These are phyloP conservation scores for Zaprionus tsacasi DNA, from an alignment of 1,140 invertebrate species.

Conservation along the genomic window DNA sequence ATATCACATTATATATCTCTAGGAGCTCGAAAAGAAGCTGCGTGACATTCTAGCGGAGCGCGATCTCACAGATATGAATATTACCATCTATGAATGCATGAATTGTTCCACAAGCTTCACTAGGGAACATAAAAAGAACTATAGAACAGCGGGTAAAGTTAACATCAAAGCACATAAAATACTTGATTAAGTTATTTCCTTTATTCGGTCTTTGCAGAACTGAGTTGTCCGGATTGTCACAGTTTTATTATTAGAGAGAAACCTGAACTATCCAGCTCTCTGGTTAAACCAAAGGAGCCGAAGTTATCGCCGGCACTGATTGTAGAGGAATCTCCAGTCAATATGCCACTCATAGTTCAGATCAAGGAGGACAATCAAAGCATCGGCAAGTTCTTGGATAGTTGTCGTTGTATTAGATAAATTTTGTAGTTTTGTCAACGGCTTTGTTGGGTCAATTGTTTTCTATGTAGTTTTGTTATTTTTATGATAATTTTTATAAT, in stretches of 20 bases:
- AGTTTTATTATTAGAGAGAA: slow-evolving; percentile 86
- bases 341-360: slow-evolving; percentile 12
- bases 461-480: slow-evolving; percentile 24
- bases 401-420: slow-evolving; percentile 20
- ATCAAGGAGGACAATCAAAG: slow-evolving; percentile 73
- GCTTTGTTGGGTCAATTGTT: slow-evolving; percentile 10
- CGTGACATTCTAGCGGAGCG: slow-evolving; percentile 85
- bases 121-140: slow-evolving; percentile 83
- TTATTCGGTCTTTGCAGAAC: slow-evolving; percentile 48
- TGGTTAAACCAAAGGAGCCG: slow-evolving; percentile 55
- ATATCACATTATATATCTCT: background rate
- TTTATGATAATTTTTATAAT: slow-evolving; percentile 42
- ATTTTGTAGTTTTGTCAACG: slow-evolving; percentile 27
- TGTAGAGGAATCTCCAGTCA: slow-evolving; percentile 60
- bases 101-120: slow-evolving; percentile 87
- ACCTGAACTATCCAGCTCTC: slow-evolving; percentile 55
- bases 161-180: background rate
- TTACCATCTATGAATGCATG: slow-evolving; percentile 87
- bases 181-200: background rate
- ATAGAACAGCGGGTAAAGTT: slow-evolving; percentile 36
- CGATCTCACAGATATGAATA: slow-evolving; percentile 85
- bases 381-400: slow-evolving; percentile 73
- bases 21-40: slow-evolving; percentile 86
- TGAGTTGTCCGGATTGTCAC: slow-evolving; percentile 86
- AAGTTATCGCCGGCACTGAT: slow-evolving; percentile 70